Evolutionary conservation across 2,888 invertebrate genomes (phyloP).

Genomic region (Druceiella hillmani): DNA sequence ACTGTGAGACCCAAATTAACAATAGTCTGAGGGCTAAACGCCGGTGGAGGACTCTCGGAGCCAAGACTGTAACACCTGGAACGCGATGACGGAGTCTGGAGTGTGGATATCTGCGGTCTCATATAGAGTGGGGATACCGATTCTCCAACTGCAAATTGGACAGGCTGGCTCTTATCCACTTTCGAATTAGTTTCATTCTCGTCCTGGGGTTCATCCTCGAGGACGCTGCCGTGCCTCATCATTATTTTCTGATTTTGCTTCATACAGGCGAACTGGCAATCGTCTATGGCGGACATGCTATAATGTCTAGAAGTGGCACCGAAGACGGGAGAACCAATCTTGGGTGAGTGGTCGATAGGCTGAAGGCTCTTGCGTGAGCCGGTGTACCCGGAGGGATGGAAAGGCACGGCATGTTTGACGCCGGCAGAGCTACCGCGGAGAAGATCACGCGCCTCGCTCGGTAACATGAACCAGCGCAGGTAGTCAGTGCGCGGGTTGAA

Average conservation of each 20-base stretch:
- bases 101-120: constrained; percentile 29
- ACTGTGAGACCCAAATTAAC: constrained; percentile 58
- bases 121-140: constrained; percentile 49
- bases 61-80: constrained; percentile 65
- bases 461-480: constrained; percentile 84
- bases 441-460: constrained; percentile 78
- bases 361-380: constrained; percentile 45
- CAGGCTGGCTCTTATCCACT: constrained; percentile 35
- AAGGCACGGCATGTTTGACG: constrained; percentile 72
- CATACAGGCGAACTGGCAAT: constrained; percentile 44
- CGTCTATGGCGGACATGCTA: constrained; percentile 63
- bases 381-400: constrained; percentile 59
- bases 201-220: constrained; percentile 37
- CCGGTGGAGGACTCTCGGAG: constrained; percentile 48
- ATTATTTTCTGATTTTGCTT: constrained; percentile 44
- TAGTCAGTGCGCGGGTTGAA: constrained; percentile 65
- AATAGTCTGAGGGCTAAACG: constrained; percentile 58
- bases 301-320: constrained; percentile 60
- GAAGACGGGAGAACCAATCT: constrained; percentile 44
- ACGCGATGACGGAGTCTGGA: constrained; percentile 32
- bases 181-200: constrained; percentile 31
- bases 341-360: constrained; percentile 30
- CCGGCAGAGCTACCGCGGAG: constrained; percentile 68
- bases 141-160: constrained; percentile 66
- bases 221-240: constrained; percentile 43